Evolutionary conservation across 2,113 vertebrate species (phyloP), one percentile per base, ranked within the genome.

Genomic region (Apistogramma diplotaenia): DNA sequence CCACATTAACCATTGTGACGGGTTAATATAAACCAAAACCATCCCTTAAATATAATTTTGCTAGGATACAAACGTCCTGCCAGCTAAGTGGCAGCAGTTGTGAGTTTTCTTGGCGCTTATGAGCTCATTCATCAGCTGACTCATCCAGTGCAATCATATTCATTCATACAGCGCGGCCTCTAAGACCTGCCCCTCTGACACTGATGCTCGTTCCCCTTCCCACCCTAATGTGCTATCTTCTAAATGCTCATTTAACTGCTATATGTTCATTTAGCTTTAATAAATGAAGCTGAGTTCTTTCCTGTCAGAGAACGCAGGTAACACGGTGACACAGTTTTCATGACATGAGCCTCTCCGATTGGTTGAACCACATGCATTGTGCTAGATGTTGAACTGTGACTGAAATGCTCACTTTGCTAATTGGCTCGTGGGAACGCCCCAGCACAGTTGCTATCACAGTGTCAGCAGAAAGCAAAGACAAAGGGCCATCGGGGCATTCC

Each of bases 391-490:
- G 8, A 70, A 70, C 43, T 70, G 65, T 70, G 65, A 70, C 27
- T 29, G 43, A 16, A 70, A 31, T 70, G 43, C 3, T 70, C 65
- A 31, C 65, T 70, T 70, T 70, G 65, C 43, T 70, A 70, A 70
- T 51, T 51, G 43, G 65, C 65, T 70, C 65, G 31, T 18, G 18
- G 65, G 6, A 70, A 70, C 65, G 43, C 43, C 65, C 65, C 43
- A n/a, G 27, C 65, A n/a, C 65, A 70, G 65, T 25, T 70, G 65
- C 43, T 70, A 43, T 70, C 23, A 70, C 40, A 27, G 62, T 67
- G 62, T 67, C 62, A 67, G 62, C 62, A 67, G 62, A 67, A 67
- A 67, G 62, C 46, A 49, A 67, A 51, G 65, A 70, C 65, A 51
- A 70, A 70, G 65, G 18, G 43, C 65, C 65, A 31, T 16, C 51